These are phyloP conservation scores for Pangasius krempfi DNA, from an alignment of 2,797 vertebrate species.

Conservation along the genomic window DNA sequence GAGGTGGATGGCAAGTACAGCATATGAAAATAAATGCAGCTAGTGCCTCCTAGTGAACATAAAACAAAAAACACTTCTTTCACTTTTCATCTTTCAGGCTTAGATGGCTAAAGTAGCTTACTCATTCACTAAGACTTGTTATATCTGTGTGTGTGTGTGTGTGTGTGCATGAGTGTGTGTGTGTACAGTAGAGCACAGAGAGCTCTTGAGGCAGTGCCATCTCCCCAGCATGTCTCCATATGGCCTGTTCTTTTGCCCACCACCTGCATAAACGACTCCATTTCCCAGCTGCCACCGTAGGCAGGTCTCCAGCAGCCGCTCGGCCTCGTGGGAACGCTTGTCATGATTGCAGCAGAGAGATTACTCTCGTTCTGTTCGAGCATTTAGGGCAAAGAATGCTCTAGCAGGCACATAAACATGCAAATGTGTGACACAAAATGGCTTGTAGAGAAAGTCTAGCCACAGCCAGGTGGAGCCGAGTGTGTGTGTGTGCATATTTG, in stretches of 20 bases:
- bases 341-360: conserved; percentile 50
- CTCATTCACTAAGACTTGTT: background rate
- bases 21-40: conserved; percentile 26
- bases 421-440: conserved; percentile 39
- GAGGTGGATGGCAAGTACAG: background rate
- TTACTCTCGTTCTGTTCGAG: conserved; percentile 3
- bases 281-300: conserved; percentile 51
- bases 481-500: conserved; percentile 18
- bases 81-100: background rate
- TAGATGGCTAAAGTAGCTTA: conserved; percentile 10
- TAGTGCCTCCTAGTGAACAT: conserved; percentile 46
- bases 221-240: conserved; percentile 49
- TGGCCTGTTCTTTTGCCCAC: conserved; percentile 51
- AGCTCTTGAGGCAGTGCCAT: conserved; percentile 35
- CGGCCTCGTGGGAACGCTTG: conserved; percentile 45
- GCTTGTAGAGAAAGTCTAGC: conserved; percentile 17
- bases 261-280: conserved; percentile 44
- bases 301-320: conserved; percentile 35
- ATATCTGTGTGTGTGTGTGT: conserved; percentile 8
- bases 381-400: background rate
- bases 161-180: conserved; percentile 31
- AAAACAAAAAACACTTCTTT: conserved; percentile 9
- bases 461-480: background rate
- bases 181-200: conserved; percentile 37
- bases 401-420: conserved; percentile 46